Conservation (phyloP, 2,113 vertebrate genomes). For the Erinaceus europaeus region DNA sequence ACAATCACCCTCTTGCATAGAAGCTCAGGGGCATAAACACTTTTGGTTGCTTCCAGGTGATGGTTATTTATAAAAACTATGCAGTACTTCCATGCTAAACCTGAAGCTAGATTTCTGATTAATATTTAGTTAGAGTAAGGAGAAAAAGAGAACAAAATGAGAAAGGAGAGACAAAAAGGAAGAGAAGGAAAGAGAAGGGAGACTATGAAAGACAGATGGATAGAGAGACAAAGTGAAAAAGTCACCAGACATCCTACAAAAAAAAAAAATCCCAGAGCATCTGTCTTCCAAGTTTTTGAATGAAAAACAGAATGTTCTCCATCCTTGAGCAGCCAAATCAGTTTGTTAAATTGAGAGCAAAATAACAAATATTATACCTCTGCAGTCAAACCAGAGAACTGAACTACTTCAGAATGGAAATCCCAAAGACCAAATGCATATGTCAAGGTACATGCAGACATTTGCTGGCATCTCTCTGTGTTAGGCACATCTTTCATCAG, state of each 20-base stretch:
- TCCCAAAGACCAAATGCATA: not conserved
- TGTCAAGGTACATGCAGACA: not conserved
- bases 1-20: not conserved
- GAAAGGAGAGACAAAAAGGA: not conserved
- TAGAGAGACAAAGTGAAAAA: not conserved
- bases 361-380: conserved; percentile 39
- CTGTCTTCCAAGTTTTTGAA: conserved; percentile 32
- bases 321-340: conserved; percentile 34
- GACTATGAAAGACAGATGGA: not conserved
- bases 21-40: not conserved
- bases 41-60: not conserved
- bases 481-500: not conserved
- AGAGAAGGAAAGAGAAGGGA: not conserved
- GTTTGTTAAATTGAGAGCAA: conserved; percentile 49
- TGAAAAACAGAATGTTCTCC: conserved; percentile 43
- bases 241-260: not conserved
- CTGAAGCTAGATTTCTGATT: not conserved
- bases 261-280: not conserved
- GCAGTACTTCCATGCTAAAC: not conserved
- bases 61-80: not conserved
- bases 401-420: not conserved
- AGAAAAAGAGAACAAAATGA: not conserved
- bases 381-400: conserved; percentile 11
- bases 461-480: not conserved
- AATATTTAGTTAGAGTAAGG: not conserved